phyloP scores from a whole-genome alignment of 1,140 invertebrate genomes.

The Melanaphis sacchari region DNA sequence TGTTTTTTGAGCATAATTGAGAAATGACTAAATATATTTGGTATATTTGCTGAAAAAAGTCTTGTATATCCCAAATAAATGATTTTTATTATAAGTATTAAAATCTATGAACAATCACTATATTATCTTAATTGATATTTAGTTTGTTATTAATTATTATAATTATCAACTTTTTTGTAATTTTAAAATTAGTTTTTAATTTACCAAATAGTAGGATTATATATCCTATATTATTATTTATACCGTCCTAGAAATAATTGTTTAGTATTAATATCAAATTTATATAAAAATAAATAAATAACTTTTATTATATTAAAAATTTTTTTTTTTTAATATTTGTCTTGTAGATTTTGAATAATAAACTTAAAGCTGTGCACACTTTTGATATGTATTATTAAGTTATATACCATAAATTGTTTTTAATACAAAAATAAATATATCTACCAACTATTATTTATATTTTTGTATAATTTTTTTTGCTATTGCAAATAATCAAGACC shows the following conservation, averaged over 20 bases:
- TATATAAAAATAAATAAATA: neutral
- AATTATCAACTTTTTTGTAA: neutral
- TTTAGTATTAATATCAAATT: conserved; percentile 5
- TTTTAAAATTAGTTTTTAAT: neutral
- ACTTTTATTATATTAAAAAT: neutral
- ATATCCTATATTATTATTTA: conserved; percentile 9
- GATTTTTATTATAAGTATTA: neutral
- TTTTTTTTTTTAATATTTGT: neutral
- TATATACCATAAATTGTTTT: neutral
- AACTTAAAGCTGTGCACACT: neutral
- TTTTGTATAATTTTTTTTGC: too few relatives aligned
- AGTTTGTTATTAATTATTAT: neutral
- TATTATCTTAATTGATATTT: neutral
- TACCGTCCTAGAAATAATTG: neutral
- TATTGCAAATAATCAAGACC: too few relatives aligned
- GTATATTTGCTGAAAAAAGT: neutral
- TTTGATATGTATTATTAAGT: neutral
- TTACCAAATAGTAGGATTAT: neutral
- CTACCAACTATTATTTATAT: neutral
- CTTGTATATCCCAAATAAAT: neutral
- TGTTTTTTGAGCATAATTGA: neutral
- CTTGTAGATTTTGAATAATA: neutral
- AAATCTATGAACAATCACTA: neutral
- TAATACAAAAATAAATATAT: neutral
- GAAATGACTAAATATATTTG: neutral